Base-by-base conservation (phyloP, 2,797 vertebrate species). In the Hemitrygon akajei region DNA sequence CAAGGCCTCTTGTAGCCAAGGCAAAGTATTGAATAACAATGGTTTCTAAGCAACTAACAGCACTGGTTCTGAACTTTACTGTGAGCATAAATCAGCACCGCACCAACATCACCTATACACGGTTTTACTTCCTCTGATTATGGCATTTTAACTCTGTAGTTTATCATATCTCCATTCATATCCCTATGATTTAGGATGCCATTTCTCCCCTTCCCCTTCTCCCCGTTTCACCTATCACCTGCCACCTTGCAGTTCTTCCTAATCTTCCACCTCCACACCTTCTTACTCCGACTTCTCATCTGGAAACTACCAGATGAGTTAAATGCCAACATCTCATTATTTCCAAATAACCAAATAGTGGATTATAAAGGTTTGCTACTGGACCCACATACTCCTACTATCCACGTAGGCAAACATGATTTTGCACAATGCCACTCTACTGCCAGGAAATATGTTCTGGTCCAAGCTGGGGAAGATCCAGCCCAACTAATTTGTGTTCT, bases 11-110 rank as follows among this genome's bases (percentile, higher is more conserved):
- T 37, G 0, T 34, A 66, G 86, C n/a, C 66, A 37, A 89, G 60
- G 84, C 56, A 87, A 16, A 66, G n/a, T 18, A 30, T 66, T 89
- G 86, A 89, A 34, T 66, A 89, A 89, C 34, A 63, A 37, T 34
- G 60, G 86, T 66, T 66, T 89, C 86, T 66, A 89, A n/a, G 86
- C 86, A 89, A 89, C 86, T 20, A 66, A 89, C 18, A 20, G 27
- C 30, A 66, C 16, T 20, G 7, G 16, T 66, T 87, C 60, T 87
- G 58, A 87, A 87, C 58, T 34, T 87, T 58, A 63, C 66, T 89
- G 60, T 66, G 86, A 89, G 20, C 30, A 37, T 37, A 66, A 89
- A 89, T 66, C n/a, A 89, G 66, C 6, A 1, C 60, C 69, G 60
- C n/a, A 20, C 60, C 7, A 89, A 66, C 60, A 34, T 89, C 30